Conservation (phyloP, 2,888 invertebrate species). For the Megaustenia siamemsis region DNA sequence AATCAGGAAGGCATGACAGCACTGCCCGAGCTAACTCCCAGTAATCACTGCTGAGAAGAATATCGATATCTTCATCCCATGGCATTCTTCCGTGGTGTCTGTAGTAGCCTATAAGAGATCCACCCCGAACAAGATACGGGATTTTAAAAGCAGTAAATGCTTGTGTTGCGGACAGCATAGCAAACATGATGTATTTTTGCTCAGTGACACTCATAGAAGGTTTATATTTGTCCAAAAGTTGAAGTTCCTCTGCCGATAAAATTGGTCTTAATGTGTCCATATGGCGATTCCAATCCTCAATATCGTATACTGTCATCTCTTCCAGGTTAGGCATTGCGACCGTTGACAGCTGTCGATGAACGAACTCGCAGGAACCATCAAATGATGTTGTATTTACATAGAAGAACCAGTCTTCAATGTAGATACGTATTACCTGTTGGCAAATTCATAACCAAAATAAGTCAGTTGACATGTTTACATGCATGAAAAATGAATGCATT, state of each 20-base stretch:
- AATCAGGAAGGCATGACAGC: constrained; percentile 53
- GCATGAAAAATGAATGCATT: neutral
- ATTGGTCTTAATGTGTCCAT: constrained; percentile 21
- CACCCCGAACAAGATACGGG: constrained; percentile 47
- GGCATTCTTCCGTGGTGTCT: constrained; percentile 55
- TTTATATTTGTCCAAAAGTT: constrained; percentile 51
- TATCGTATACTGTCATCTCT: constrained; percentile 46
- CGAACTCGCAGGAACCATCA: constrained; percentile 38
- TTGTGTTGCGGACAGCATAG: constrained; percentile 44
- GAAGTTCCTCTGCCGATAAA: constrained; percentile 25
- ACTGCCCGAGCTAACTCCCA: constrained; percentile 51
- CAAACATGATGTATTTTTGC: constrained; percentile 52
- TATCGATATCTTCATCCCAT: constrained; percentile 56
- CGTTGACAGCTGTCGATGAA: constrained; percentile 37
- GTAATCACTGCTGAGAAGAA: constrained; percentile 45
- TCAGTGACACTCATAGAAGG: constrained; percentile 53
- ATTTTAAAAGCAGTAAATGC: constrained; percentile 55
- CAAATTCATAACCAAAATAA: neutral
- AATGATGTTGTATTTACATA: constrained; percentile 49
- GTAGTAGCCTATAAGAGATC: constrained; percentile 51
- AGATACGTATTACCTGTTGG: constrained; percentile 47
- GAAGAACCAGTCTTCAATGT: constrained; percentile 51
- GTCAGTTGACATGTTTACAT: neutral
- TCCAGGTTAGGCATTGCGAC: constrained; percentile 40
- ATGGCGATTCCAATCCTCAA: constrained; percentile 38